Evolutionary conservation across 35 echinoderm and acorn worm genomes (phyloP).

Genomic region (Stichopus chloronotus): DNA sequence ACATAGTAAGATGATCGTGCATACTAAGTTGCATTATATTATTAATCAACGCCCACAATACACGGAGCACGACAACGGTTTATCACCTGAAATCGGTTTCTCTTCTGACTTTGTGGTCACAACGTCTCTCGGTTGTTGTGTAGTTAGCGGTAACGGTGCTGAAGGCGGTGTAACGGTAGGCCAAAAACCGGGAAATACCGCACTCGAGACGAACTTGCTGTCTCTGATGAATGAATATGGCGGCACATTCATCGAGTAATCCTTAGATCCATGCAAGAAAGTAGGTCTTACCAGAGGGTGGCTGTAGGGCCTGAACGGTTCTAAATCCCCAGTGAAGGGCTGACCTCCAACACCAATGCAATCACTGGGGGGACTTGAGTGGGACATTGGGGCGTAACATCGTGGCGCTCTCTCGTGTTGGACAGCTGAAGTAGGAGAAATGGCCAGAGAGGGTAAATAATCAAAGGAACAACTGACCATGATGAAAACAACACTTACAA

Average conservation of each 20-base stretch:
- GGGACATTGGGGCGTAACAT: conserved; percentile 75
- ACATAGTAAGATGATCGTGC: too few relatives aligned
- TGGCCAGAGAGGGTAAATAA: background rate
- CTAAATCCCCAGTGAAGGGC: conserved; percentile 6
- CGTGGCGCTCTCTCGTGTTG: conserved; percentile 95
- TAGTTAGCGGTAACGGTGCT: background rate
- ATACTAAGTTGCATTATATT: too few relatives aligned
- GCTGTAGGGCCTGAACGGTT: conserved; percentile 48
- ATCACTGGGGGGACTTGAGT: conserved; percentile 21
- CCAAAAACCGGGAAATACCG: conserved; percentile 46
- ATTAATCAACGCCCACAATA: too few relatives aligned
- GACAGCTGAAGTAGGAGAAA: conserved; percentile 72
- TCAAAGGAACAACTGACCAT: too few relatives aligned
- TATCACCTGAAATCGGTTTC: background rate
- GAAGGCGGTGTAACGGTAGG: background rate
- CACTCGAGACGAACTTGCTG: conserved; percentile 18
- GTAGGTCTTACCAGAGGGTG: conserved; percentile 38
- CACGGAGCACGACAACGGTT: too few relatives aligned
- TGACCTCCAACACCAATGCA: background rate
- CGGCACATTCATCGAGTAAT: background rate
- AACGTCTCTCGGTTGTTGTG: background rate
- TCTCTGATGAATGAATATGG: conserved; percentile 49
- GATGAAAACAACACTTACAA: too few relatives aligned
- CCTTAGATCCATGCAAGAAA: conserved; percentile 32
- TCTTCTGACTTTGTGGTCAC: conserved; percentile 9